phyloP scores from a whole-genome alignment of 2,113 vertebrate species.

The Piliocolobus tephrosceles region DNA sequence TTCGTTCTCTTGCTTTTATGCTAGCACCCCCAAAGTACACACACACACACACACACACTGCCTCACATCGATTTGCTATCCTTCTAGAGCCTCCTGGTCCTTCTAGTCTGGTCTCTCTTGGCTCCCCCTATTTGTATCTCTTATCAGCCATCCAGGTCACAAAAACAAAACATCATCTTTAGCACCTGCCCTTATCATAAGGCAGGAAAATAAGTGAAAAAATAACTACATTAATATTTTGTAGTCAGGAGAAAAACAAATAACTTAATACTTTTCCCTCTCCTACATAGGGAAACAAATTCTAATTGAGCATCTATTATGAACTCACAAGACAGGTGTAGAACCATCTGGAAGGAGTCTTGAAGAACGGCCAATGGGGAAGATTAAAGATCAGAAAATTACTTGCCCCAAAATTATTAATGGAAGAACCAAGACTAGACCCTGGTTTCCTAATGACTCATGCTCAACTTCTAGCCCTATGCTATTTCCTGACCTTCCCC shows the following conservation, averaged over 20 bases:
- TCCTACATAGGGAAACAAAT: background rate
- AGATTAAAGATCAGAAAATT: slow-evolving; percentile 6
- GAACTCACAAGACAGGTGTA: slow-evolving; percentile 5
- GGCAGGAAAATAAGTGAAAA: slow-evolving; percentile 21
- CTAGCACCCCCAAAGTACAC: background rate
- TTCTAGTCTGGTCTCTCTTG: background rate
- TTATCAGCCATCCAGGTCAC: background rate
- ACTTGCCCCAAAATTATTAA: slow-evolving; percentile 40
- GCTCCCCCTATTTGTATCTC: background rate
- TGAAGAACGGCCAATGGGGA: background rate
- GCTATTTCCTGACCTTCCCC: background rate
- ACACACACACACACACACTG: background rate
- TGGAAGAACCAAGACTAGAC: slow-evolving; percentile 28
- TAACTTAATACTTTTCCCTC: slow-evolving; percentile 5
- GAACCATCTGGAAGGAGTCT: slow-evolving; percentile 26
- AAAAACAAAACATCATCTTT: slow-evolving; percentile 19
- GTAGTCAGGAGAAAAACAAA: slow-evolving; percentile 29
- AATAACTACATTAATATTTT: slow-evolving; percentile 18
- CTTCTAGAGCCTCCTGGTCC: background rate
- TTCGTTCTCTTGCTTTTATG: background rate
- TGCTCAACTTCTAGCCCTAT: background rate
- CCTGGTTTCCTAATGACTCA: background rate
- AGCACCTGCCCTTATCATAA: background rate
- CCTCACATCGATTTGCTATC: background rate
- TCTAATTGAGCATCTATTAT: slow-evolving; percentile 2